These are phyloP conservation scores for Drosophila grimshawi DNA, from an alignment of 1,140 invertebrate species.

Conservation along the genomic window DNA sequence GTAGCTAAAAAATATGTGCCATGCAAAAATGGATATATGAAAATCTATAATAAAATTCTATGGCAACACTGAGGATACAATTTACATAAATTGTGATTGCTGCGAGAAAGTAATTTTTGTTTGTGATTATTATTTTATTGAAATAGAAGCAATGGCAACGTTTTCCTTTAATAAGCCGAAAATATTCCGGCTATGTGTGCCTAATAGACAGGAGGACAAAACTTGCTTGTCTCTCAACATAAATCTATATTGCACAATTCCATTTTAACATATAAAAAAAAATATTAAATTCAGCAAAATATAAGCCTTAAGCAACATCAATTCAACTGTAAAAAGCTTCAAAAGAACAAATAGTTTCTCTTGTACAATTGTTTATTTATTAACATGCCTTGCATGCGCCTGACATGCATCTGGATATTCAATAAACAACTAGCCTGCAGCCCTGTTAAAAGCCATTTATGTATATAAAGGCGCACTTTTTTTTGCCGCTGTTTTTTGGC, in stretches of 20 bases:
- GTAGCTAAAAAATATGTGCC: not conserved
- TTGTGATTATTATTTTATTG: not conserved
- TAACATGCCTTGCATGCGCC: not conserved
- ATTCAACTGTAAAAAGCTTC: too few relatives aligned
- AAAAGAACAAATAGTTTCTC: conserved; percentile 1
- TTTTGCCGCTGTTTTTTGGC: conserved; percentile 4
- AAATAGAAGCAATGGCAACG: not conserved
- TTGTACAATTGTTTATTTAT: not conserved
- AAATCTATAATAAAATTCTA: not conserved
- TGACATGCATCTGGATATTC: not conserved
- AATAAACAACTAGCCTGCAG: conserved; percentile 8
- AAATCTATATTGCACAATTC: not conserved
- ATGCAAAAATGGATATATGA: not conserved
- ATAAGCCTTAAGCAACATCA: too few relatives aligned
- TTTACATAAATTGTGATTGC: not conserved
- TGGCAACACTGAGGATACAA: not conserved
- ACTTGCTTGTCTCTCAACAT: not conserved
- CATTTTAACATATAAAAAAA: too few relatives aligned
- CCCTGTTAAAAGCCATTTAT: not conserved
- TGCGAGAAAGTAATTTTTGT: not conserved
- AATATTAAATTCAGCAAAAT: too few relatives aligned
- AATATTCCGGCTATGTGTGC: not conserved
- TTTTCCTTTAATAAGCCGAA: not conserved
- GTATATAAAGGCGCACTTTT: not conserved
- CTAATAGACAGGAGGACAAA: too few relatives aligned